Conservation (phyloP, 1,140 invertebrate genomes). For the Rhyzopertha dominica region DNA sequence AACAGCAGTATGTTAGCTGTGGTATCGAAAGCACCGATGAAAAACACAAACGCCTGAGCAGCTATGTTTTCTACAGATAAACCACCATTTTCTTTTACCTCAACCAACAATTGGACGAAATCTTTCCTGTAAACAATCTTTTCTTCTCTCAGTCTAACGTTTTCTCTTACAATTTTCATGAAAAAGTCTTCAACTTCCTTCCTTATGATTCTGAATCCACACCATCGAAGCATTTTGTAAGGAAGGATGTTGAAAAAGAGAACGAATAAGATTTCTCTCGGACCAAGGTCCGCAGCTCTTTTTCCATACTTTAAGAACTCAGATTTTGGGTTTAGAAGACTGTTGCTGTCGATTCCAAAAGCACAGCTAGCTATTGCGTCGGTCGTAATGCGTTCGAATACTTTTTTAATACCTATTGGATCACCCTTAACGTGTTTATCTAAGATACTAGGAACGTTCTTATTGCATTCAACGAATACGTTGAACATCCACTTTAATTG, state of each 20-base stretch:
- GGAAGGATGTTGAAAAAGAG: constrained; percentile 10
- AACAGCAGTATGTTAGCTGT: constrained; percentile 45
- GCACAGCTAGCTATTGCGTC: constrained; percentile 55
- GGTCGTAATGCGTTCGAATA: constrained; percentile 49
- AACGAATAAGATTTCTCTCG: constrained; percentile 2
- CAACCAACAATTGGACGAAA: constrained; percentile 50
- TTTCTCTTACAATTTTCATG: constrained; percentile 42
- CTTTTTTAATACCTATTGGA: constrained; percentile 48
- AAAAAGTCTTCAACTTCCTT: constrained; percentile 45
- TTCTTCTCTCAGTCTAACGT: constrained; percentile 46
- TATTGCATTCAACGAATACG: constrained; percentile 19
- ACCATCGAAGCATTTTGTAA: background rate
- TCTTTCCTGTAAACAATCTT: constrained; percentile 48
- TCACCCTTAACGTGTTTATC: constrained; percentile 22
- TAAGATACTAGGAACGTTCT: constrained; percentile 44
- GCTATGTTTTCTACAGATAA: constrained; percentile 20
- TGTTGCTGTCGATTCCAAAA: constrained; percentile 55
- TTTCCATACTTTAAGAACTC: constrained; percentile 49
- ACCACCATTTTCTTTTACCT: constrained; percentile 21
- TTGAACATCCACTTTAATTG: constrained; percentile 48
- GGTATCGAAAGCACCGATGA: constrained; percentile 44
- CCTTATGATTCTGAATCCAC: constrained; percentile 7
- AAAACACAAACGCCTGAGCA: constrained; percentile 24
- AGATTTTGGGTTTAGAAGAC: constrained; percentile 49
- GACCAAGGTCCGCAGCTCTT: constrained; percentile 24